Evolutionary conservation across 2,113 vertebrate species (phyloP), one percentile per base, ranked within the genome.

Genomic region (Chrysemys picta): DNA sequence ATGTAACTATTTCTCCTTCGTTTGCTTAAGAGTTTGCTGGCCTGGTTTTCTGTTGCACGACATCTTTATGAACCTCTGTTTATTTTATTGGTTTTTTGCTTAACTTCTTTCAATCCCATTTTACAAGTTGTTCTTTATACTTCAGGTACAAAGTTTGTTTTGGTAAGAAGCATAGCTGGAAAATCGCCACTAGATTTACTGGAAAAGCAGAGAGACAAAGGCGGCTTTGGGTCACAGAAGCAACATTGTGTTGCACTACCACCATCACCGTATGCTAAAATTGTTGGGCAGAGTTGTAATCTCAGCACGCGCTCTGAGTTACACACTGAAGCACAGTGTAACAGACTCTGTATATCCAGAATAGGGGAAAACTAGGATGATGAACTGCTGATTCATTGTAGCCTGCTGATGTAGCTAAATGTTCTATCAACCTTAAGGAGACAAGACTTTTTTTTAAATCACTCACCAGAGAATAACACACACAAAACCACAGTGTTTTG

Each of bases 51-150:
- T 81, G 82, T 29, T 22, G 0, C 4, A 1, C 78, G 87, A 93
- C 22, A 86, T 89, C 57, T 84, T 89, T 24, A 59, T 9, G 19
- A 80, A 10, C 82, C 1, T 3, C 10, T 65, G 5, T 88, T 93
- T 84, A 49, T 89, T 96, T 96, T 85, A 50, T 89, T 95, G 1
- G 3, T 69, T 84, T 85, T 94, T 92, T 90, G 13, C 42, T 85
- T 45, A 47, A 50, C 35, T 93, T 16, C 10, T 81, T 72, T 45
- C 85, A 87, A 90, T 82, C 5, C 76, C 56, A 80, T 94, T 93
- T 96, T 57, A 87, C 54, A 88, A 49, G 65, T 1, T 3, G 35
- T 53, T 93, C 83, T 89, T 93, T 86, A 86, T 89, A 52, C 84
- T 56, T 49, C 90, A 82, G 53, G 17, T 91, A 42, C 0, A 0